These are phyloP conservation scores for Hololepta plana DNA, from an alignment of 2,888 invertebrate species.

Conservation along the genomic window DNA sequence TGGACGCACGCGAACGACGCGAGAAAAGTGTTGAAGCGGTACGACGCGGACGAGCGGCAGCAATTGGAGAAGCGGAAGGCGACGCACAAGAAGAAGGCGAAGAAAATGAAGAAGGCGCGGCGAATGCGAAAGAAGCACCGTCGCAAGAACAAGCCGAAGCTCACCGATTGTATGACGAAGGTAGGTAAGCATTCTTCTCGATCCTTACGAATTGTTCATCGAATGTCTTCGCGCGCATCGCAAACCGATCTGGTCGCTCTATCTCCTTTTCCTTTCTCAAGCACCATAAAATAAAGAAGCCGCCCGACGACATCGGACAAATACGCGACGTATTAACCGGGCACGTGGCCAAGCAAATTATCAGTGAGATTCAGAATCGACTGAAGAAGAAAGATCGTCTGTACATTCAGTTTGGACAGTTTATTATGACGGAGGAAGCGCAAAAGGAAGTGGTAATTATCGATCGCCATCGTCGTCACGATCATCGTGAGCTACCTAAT, in stretches of 20 bases:
- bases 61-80: no score
- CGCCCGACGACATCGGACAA: slow-evolving; percentile 13
- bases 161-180: no score
- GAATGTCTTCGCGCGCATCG: no score
- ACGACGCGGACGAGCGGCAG: no score
- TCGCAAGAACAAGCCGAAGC: no score
- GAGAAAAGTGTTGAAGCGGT: background rate
- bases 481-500: no score
- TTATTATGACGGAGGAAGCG: slow-evolving; percentile 10
- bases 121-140: background rate
- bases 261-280: no score
- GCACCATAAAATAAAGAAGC: no score
- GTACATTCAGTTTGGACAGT: slow-evolving; percentile 11
- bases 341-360: slow-evolving; percentile 13
- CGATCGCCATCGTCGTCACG: no score
- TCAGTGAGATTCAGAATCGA: slow-evolving; percentile 12
- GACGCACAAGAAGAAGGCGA: background rate
- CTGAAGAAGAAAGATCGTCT: slow-evolving; percentile 11
- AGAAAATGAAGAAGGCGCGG: background rate
- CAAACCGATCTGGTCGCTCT: no score
- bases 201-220: no score
- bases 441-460: slow-evolving; percentile 12
- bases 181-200: no score
- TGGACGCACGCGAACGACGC: background rate
- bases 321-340: slow-evolving; percentile 15